These are phyloP conservation scores for Laupala kohalensis DNA, from an alignment of 1,140 invertebrate genomes.

Conservation along the genomic window DNA sequence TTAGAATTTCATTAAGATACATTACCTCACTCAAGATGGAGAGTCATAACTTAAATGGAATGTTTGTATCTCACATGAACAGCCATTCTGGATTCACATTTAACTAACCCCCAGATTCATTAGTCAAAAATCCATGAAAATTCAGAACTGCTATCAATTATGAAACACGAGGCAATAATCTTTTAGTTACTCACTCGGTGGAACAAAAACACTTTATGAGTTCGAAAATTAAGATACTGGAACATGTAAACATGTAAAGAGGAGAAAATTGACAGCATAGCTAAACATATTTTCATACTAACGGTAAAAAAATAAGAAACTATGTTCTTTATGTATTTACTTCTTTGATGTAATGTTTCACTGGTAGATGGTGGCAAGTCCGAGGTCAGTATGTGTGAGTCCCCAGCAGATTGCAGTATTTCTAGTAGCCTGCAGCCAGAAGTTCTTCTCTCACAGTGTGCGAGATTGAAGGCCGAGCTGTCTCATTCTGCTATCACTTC, in stretches of 20 bases:
- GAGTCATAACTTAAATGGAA: neutral
- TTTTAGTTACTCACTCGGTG: neutral
- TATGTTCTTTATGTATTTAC: slow-evolving; percentile 7
- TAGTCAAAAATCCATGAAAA: neutral
- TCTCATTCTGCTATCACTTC: neutral
- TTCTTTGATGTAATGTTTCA: slow-evolving; percentile 6
- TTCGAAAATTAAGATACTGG: neutral
- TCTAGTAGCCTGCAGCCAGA: neutral
- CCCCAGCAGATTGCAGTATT: neutral
- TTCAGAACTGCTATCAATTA: neutral
- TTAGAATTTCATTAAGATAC: no score
- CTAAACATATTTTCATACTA: slow-evolving; percentile 12
- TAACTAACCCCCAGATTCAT: neutral
- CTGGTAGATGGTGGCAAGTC: slow-evolving; percentile 13
- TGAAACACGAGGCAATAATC: neutral
- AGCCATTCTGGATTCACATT: neutral
- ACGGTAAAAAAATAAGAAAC: slow-evolving; percentile 12
- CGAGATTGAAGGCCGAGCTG: neutral
- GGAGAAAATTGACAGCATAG: slow-evolving; percentile 8
- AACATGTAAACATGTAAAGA: neutral
- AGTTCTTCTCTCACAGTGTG: neutral
- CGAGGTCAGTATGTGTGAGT: slow-evolving; percentile 1
- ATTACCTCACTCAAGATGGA: neutral
- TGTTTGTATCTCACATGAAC: neutral
- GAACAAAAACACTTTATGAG: neutral